Base-by-base conservation (phyloP, 2,888 invertebrate species). In the Melolontha melolontha region DNA sequence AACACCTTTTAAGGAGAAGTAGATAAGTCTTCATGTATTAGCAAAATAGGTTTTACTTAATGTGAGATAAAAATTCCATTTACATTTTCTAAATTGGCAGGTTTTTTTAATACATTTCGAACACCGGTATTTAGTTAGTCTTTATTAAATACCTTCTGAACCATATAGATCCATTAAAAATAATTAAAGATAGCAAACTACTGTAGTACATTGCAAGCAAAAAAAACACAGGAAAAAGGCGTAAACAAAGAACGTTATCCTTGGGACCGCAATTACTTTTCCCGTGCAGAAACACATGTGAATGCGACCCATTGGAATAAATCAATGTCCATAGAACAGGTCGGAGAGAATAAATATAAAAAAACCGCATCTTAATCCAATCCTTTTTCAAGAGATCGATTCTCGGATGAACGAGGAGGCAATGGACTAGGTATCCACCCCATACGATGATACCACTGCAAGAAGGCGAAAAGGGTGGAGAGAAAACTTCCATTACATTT, bases 361-460 rank as follows among this genome's bases (percentile, higher is more conserved):
- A 72, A 74, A 71, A 70, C 68, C 74, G 73, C 71, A 72, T 74
- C 74, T 74, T 75, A 74, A 76, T 75, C 75, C 76, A 74, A 74
- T 75, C 71, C 71, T 74, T 75, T 75, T 68, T 69, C 68, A 59
- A 70, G 68, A 69, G 68, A 69, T 73, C 71, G 69, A 72, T 74
- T 72, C 69, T 41, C 71, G 72, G 72, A 63, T 69, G 71, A 74
- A 73, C 74, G 67, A 72, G 74, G 70, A 71, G 57, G 57, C 57
- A 57, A 73, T 73, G 72, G 71, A 66, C 68, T 68, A 64, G 69
- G 71, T 42, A 57, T 54, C 54, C 54, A 12, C 22, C 27, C 57
- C 17, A 22, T 27, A 42, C n/a, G 17, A 22, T 34, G 34, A 34
- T 34, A 34, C 34, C 42, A 42, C 27, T 27, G n/a, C 29, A n/a